Percentiles rank a stretch among this genome's conserved stretches.
Evolutionary conservation across 1,140 invertebrate species (phyloP).

Genomic region (Phymorhynchus buccinoides): DNA sequence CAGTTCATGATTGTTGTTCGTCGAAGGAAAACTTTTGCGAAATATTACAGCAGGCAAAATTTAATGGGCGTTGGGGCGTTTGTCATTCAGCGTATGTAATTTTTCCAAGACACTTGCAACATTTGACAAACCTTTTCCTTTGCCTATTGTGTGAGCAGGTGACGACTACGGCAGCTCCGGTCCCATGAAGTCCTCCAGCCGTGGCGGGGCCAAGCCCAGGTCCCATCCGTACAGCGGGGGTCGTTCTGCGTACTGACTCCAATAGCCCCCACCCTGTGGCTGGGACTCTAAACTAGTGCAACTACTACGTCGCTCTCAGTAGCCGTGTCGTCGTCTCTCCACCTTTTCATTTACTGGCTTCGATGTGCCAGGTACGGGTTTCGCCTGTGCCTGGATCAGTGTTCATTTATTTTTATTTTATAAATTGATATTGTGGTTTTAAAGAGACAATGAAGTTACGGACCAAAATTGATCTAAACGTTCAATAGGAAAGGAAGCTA

Average conservation of each 20-base stretch:
- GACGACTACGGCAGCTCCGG: background rate
- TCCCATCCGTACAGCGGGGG: slow-evolving; percentile 3
- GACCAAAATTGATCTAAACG: no score
- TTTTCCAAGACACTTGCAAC: no score
- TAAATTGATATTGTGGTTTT: background rate
- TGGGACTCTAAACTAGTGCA: background rate
- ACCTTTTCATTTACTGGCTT: background rate
- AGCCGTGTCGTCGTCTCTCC: background rate
- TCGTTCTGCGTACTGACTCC: background rate
- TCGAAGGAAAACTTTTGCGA: no score
- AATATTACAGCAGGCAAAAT: no score
- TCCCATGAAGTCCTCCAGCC: slow-evolving; percentile 15
- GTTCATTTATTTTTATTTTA: background rate
- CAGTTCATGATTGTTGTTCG: no score
- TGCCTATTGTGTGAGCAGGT: background rate
- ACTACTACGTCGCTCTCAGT: background rate
- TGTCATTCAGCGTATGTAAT: no score
- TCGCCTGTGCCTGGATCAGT: slow-evolving; percentile 5
- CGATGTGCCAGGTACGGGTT: slow-evolving; percentile 17
- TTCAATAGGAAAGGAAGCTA: no score
- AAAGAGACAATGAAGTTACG: no score
- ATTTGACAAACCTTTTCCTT: background rate
- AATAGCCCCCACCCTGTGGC: background rate
- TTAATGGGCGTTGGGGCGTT: no score
- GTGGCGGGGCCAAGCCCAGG: slow-evolving; percentile 6